Conservation (phyloP, 1,140 invertebrate species). For the Drosophila insularis region DNA sequence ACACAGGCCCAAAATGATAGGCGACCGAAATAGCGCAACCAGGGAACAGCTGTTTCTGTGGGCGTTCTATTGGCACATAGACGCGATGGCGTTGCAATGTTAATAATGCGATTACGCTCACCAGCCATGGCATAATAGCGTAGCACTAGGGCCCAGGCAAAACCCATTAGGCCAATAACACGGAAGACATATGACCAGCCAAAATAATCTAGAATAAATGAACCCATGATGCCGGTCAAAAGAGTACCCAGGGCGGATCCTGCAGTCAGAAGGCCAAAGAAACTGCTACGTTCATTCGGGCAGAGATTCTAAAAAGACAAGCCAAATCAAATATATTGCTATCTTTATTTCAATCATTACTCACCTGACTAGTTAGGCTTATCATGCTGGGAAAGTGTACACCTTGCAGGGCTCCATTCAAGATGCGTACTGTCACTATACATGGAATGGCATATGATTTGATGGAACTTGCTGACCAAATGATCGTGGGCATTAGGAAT, state of each 20-base stretch:
- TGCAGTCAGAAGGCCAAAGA: conserved; percentile 88
- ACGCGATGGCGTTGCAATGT: conserved; percentile 70
- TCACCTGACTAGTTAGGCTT: conserved; percentile 86
- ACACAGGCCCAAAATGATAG: conserved; percentile 86
- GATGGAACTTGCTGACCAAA: conserved; percentile 84
- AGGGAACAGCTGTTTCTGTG: conserved; percentile 67
- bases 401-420: conserved; percentile 89
- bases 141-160: conserved; percentile 75
- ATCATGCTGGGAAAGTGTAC: conserved; percentile 89
- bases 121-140: conserved; percentile 81
- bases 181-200: conserved; percentile 88
- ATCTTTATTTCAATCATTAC: conserved; percentile 40
- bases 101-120: conserved; percentile 75
- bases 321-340: too few species aligned
- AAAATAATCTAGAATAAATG: conserved; percentile 86
- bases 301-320: conserved; percentile 84
- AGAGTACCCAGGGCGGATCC: conserved; percentile 87
- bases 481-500: conserved; percentile 87
- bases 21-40: conserved; percentile 73
- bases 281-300: conserved; percentile 87
- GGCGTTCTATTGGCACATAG: conserved; percentile 66
- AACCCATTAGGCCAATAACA: conserved; percentile 85
- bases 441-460: conserved; percentile 84
- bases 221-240: conserved; percentile 87
- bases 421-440: conserved; percentile 85